Percentiles rank a stretch among this genome's conserved stretches.
Conservation (phyloP, 2,888 invertebrate species). For the Euspilapteryx auroguttella region DNA sequence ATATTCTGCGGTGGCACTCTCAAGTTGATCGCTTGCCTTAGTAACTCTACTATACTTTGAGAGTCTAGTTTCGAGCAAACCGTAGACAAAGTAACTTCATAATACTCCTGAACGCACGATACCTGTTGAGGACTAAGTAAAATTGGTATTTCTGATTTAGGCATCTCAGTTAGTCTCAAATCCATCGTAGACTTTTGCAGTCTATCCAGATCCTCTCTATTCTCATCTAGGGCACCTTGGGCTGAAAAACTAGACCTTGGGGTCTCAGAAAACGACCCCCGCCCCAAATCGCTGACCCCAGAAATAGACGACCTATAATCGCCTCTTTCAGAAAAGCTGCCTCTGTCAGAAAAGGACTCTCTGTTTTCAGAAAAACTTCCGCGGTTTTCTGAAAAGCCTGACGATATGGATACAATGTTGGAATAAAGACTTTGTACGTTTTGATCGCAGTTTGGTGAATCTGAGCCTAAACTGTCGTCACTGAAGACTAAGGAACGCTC, state of each 20-base stretch:
- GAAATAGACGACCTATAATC: constrained; percentile 50
- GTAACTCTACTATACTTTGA: constrained; percentile 75
- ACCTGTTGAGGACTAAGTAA: constrained; percentile 40
- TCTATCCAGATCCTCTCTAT: constrained; percentile 41
- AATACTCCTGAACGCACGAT: constrained; percentile 43
- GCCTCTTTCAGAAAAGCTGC: constrained; percentile 47
- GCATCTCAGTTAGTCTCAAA: constrained; percentile 34
- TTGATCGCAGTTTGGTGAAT: constrained; percentile 59
- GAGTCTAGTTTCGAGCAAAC: constrained; percentile 80
- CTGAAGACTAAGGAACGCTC: constrained; percentile 73
- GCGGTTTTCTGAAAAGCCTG: constrained; percentile 62
- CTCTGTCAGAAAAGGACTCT: constrained; percentile 48
- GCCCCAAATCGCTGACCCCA: constrained; percentile 56
- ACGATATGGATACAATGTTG: constrained; percentile 59
- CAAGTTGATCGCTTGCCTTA: constrained; percentile 78
- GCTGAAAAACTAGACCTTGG: constrained; percentile 47
- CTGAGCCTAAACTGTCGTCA: constrained; percentile 74
- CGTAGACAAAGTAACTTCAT: constrained; percentile 78
- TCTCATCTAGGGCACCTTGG: constrained; percentile 42
- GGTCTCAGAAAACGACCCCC: constrained; percentile 47
- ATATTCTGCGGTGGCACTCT: constrained; percentile 70
- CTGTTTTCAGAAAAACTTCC: constrained; percentile 50
- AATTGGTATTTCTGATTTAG: constrained; percentile 37
- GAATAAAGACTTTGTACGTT: constrained; percentile 50
- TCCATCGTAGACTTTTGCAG: constrained; percentile 48